A percentile compares a stretch with the other conserved stretches of the same genome.
Conservation (phyloP, 2,797 vertebrate genomes). For the Myripristis jacobus region DNA sequence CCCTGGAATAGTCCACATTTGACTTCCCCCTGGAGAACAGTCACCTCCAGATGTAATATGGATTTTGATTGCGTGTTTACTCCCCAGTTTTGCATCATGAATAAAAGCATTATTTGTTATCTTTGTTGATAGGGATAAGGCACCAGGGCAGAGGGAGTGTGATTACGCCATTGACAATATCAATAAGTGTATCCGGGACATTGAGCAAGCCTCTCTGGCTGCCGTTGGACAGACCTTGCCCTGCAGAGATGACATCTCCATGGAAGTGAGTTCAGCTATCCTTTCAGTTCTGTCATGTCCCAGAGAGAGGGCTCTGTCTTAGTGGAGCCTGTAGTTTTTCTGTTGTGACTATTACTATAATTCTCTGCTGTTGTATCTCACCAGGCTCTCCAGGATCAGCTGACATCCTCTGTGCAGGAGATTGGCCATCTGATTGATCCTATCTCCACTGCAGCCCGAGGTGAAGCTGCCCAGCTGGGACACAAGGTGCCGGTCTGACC, state of each 20-base stretch:
- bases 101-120: constrained; percentile 13
- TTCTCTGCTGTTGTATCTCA: constrained; percentile 50
- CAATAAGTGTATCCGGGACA: constrained; percentile 96
- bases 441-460: constrained; percentile 91
- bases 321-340: constrained; percentile 62
- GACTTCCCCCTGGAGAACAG: constrained; percentile 8
- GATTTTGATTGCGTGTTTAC: constrained; percentile 20
- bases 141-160: constrained; percentile 96
- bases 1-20: constrained; percentile 14
- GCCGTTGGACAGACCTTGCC: constrained; percentile 94
- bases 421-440: constrained; percentile 98
- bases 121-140: constrained; percentile 90
- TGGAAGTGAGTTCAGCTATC: constrained; percentile 88
- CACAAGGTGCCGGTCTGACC: constrained; percentile 88
- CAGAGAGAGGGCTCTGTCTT: constrained; percentile 40
- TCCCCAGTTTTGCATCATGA: neutral
- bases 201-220: constrained; percentile 95
- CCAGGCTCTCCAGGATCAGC: constrained; percentile 96
- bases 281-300: constrained; percentile 59
- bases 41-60: constrained; percentile 7
- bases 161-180: constrained; percentile 97
- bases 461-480: constrained; percentile 96
- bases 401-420: constrained; percentile 97
- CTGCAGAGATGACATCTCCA: constrained; percentile 96
- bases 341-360: constrained; percentile 53